phyloP scores from a whole-genome alignment of 2,113 vertebrate species.

The Mirza zaza region DNA sequence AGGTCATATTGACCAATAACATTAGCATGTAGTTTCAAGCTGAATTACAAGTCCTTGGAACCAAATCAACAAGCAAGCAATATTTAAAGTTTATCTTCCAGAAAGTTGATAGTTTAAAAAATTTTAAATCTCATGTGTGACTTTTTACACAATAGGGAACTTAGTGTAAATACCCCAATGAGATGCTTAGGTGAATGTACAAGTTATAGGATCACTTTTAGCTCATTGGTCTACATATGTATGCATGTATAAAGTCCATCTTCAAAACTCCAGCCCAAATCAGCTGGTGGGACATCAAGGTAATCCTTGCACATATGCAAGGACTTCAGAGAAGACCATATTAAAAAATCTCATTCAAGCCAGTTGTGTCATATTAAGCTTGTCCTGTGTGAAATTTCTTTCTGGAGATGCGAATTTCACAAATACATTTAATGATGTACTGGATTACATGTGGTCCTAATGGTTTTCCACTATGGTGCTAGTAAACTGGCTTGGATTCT shows the following conservation, averaged over 20 bases:
- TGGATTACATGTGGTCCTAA: not conserved
- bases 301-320: not conserved
- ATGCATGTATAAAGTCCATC: not conserved
- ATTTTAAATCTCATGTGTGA: not conserved
- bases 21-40: not conserved
- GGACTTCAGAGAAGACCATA: not conserved
- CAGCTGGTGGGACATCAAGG: not conserved
- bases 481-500: not conserved
- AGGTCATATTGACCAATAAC: not conserved
- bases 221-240: not conserved
- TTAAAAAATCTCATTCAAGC: not conserved
- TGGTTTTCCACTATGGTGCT: not conserved
- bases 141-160: not conserved
- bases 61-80: not conserved
- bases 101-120: not conserved
- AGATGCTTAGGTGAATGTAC: not conserved
- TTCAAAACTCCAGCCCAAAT: not conserved
- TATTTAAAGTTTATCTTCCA: not conserved
- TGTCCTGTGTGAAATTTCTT: not conserved
- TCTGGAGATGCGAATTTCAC: not conserved
- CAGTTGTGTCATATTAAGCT: not conserved
- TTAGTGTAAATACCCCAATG: not conserved
- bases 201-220: not conserved
- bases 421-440: not conserved
- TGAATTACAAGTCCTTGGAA: slow-evolving; percentile 12